Evolutionary conservation across 2,113 vertebrate species (phyloP).

Genomic region (Capreolus pygargus): DNA sequence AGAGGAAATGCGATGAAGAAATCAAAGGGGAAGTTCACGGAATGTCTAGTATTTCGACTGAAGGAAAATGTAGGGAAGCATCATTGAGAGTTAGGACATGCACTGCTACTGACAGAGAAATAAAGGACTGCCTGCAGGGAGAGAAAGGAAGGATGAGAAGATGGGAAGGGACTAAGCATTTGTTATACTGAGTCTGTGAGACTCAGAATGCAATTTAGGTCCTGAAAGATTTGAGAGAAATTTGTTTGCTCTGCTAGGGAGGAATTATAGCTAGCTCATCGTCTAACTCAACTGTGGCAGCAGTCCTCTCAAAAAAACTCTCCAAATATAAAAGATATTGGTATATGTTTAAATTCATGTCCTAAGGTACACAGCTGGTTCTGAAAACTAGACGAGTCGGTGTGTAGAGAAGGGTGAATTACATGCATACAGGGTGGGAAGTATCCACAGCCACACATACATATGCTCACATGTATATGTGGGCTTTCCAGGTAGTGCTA

Average conservation of each 20-base stretch:
- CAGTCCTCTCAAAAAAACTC: background rate
- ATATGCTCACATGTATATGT: no score
- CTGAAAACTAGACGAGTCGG: background rate
- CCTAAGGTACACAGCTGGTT: background rate
- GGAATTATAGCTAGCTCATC: background rate
- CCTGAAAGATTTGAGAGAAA: background rate
- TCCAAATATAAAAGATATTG: background rate
- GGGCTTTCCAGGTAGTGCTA: background rate
- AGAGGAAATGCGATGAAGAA: background rate
- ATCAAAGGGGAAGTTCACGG: background rate
- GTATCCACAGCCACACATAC: background rate
- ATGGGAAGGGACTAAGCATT: background rate
- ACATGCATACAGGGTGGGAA: background rate
- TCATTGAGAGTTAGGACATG: background rate
- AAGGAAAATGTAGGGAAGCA: background rate
- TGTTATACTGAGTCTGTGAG: background rate
- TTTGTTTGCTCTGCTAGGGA: background rate
- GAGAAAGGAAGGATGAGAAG: background rate
- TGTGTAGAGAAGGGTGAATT: background rate
- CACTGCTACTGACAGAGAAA: background rate
- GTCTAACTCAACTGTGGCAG: background rate
- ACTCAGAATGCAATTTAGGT: background rate
- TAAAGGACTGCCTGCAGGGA: background rate
- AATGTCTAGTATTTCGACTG: conserved; percentile 1
- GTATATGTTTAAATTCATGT: background rate